phyloP scores from a whole-genome alignment of 2,113 vertebrate species.

The Thamnophis sirtalis region DNA sequence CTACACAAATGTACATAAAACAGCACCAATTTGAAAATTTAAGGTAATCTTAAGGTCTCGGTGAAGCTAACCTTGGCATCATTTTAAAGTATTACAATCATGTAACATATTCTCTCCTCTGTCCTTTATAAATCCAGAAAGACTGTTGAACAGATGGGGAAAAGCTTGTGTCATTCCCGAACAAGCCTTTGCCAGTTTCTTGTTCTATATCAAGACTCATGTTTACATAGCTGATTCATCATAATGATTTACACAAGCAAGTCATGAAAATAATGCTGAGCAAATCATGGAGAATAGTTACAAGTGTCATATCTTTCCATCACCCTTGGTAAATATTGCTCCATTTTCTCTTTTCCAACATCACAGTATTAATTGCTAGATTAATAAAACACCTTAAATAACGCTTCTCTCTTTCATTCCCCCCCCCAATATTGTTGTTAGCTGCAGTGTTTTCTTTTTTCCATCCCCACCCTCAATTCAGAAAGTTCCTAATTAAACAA shows the following conservation, averaged over 20 bases:
- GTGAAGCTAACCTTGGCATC: not conserved
- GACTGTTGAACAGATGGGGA: constrained; percentile 23
- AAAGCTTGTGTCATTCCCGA: constrained; percentile 37
- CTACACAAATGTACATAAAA: not conserved
- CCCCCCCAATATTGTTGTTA: not conserved
- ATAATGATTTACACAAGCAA: constrained; percentile 31
- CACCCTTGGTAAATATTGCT: not conserved
- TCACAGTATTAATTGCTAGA: not conserved
- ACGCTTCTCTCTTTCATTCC: not conserved
- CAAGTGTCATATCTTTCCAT: not conserved
- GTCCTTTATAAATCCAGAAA: constrained; percentile 18
- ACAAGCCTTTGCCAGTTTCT: constrained; percentile 30
- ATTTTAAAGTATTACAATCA: not conserved
- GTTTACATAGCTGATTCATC: constrained; percentile 33
- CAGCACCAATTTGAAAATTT: not conserved
- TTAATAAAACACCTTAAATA: not conserved
- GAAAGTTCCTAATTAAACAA: not conserved
- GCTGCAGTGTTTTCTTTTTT: not conserved
- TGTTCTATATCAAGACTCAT: constrained; percentile 25
- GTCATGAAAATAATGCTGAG: constrained; percentile 37
- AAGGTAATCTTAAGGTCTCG: fast-evolving
- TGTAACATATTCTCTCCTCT: not conserved
- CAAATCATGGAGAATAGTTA: not conserved
- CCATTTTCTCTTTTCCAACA: not conserved
- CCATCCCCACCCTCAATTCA: not conserved